These are phyloP conservation scores for Rhynchomys soricoides DNA, from an alignment of 2,113 vertebrate genomes.

Conservation along the genomic window DNA sequence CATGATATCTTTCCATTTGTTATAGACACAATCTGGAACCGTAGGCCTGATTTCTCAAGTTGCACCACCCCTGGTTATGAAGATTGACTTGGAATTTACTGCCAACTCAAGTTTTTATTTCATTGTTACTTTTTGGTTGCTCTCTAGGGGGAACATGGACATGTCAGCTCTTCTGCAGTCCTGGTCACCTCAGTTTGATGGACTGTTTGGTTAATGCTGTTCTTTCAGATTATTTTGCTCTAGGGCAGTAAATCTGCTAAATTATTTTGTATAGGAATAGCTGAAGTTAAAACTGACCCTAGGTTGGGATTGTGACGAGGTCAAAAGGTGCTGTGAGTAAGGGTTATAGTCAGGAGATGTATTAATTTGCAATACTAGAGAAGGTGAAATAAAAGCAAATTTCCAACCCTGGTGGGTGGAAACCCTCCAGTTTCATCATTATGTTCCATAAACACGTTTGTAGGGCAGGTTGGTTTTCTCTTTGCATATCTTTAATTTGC, in stretches of 20 bases:
- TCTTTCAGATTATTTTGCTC: background rate
- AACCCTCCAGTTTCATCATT: background rate
- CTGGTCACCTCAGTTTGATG: background rate
- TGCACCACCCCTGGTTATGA: background rate
- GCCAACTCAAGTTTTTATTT: background rate
- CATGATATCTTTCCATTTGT: background rate
- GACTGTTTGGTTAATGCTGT: background rate
- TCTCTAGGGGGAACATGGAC: background rate
- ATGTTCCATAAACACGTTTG: background rate
- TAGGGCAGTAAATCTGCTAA: background rate
- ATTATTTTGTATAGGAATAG: background rate
- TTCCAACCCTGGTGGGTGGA: background rate
- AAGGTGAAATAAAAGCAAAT: background rate
- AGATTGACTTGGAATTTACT: background rate
- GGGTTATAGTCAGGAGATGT: background rate
- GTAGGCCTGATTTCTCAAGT: background rate
- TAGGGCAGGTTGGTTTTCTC: background rate
- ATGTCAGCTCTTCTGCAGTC: background rate
- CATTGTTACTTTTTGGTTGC: background rate
- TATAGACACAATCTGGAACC: background rate
- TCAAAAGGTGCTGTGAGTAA: background rate
- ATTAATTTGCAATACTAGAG: background rate
- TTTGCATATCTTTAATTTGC: background rate
- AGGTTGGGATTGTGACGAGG: background rate
- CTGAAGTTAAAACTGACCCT: background rate